Percentiles rank a stretch among this genome's conserved stretches.
Evolutionary conservation across 2,797 vertebrate genomes (phyloP).

Genomic region (Xyrichtys novacula): DNA sequence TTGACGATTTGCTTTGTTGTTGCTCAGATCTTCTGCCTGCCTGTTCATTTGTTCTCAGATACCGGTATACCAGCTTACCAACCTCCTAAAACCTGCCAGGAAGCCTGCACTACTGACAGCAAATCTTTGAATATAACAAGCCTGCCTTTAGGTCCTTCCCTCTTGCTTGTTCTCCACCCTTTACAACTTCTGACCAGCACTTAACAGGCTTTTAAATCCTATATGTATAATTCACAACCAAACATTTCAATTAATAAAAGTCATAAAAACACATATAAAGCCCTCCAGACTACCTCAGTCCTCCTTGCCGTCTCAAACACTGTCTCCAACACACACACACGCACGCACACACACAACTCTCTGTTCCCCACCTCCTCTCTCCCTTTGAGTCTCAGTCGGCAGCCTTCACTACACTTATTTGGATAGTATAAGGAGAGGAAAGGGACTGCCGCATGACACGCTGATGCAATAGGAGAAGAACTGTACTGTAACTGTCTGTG

Average conservation of each 20-base stretch:
- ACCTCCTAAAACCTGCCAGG: neutral
- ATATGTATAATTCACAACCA: neutral
- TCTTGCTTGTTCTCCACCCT: neutral
- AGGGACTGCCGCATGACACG: conserved; percentile 10
- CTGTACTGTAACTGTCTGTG: neutral
- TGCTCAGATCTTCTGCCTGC: neutral
- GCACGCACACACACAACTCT: neutral
- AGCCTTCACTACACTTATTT: conserved; percentile 20
- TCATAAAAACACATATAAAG: neutral
- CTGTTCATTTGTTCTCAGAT: neutral
- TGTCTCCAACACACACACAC: conserved; percentile 1
- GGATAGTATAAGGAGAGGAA: conserved; percentile 20
- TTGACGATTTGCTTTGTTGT: neutral
- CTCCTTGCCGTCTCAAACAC: neutral
- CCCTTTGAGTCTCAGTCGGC: conserved; percentile 16
- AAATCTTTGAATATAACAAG: too few species aligned
- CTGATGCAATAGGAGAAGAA: conserved; percentile 4
- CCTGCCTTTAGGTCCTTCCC: neutral
- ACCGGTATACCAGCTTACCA: neutral
- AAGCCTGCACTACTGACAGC: too few species aligned
- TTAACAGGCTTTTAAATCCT: neutral
- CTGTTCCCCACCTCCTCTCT: neutral
- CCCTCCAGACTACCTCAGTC: conserved; percentile 4
- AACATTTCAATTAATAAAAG: neutral
- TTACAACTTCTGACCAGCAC: neutral